Conservation (phyloP, 2,888 invertebrate species). For the Pachydiplax longipennis region DNA sequence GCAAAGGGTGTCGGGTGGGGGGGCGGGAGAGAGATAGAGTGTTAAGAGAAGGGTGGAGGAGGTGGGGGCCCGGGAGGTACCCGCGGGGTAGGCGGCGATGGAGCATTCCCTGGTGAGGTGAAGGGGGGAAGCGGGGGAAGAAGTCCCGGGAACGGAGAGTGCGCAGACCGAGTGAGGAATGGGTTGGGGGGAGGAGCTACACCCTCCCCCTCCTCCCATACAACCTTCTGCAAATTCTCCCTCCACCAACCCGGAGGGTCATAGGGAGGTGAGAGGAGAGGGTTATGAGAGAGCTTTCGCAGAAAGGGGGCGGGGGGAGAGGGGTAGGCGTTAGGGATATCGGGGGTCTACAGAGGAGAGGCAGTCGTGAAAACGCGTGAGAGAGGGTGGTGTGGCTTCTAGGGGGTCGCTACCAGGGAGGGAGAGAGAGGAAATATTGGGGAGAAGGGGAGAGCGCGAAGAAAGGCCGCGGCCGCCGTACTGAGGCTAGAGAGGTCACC, state of each 20-base stretch:
- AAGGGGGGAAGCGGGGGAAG: not conserved
- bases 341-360: not conserved
- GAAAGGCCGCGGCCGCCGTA: not conserved
- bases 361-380: not conserved
- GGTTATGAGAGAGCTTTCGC: not conserved
- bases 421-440: not conserved
- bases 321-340: not conserved
- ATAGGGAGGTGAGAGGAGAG: not conserved
- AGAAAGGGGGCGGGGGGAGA: not conserved
- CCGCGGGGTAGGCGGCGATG: not conserved
- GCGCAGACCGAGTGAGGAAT: not conserved
- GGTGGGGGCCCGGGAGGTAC: not conserved
- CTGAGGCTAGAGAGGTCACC: not conserved
- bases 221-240: not conserved
- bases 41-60: not conserved
- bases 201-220: not conserved
- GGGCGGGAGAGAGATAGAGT: not conserved
- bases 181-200: not conserved
- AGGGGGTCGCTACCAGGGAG: not conserved
- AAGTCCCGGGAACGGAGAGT: conserved; percentile 13
- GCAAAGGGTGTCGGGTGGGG: not conserved
- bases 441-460: not conserved
- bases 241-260: not conserved
- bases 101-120: not conserved
- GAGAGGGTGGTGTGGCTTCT: not conserved